These are phyloP conservation scores for Hartigia nigra DNA, from an alignment of 2,888 invertebrate genomes.

Conservation along the genomic window DNA sequence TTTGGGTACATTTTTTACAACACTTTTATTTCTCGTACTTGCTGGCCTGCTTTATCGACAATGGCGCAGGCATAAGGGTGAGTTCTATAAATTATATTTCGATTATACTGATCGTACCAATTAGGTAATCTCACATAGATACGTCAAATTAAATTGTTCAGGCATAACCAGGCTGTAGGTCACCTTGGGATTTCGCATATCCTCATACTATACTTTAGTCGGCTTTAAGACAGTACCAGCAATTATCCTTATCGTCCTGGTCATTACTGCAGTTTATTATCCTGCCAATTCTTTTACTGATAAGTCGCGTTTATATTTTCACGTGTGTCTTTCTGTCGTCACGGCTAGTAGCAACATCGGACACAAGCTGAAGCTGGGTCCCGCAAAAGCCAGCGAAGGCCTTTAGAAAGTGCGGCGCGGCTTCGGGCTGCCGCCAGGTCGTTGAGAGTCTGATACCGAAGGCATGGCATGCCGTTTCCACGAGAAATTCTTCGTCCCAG, in stretches of 20 bases:
- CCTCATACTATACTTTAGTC: background rate
- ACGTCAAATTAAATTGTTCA: background rate
- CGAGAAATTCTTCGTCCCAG: background rate
- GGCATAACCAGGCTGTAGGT: background rate
- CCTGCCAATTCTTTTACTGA: background rate
- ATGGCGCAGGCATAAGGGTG: conserved; percentile 72
- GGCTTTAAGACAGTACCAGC: background rate
- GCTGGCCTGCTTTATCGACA: conserved; percentile 72
- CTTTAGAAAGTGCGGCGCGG: conserved; percentile 60
- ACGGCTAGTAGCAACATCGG: background rate
- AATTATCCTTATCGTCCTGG: background rate
- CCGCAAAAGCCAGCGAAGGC: conserved; percentile 54
- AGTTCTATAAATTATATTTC: conserved; percentile 23
- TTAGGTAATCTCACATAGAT: background rate
- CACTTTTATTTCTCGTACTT: conserved; percentile 71
- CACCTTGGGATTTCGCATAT: background rate
- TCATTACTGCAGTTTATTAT: background rate
- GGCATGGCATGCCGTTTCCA: conserved; percentile 40
- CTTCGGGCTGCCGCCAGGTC: conserved; percentile 48
- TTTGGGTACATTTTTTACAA: conserved; percentile 76
- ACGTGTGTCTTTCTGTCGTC: background rate
- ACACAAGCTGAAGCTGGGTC: background rate
- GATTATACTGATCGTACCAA: background rate
- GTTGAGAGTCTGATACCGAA: conserved; percentile 48
- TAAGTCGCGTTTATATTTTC: background rate